Percentiles rank a stretch among this genome's conserved stretches.
These are phyloP conservation scores for Podarcis raffonei DNA, from an alignment of 2,113 vertebrate species.

Conservation along the genomic window DNA sequence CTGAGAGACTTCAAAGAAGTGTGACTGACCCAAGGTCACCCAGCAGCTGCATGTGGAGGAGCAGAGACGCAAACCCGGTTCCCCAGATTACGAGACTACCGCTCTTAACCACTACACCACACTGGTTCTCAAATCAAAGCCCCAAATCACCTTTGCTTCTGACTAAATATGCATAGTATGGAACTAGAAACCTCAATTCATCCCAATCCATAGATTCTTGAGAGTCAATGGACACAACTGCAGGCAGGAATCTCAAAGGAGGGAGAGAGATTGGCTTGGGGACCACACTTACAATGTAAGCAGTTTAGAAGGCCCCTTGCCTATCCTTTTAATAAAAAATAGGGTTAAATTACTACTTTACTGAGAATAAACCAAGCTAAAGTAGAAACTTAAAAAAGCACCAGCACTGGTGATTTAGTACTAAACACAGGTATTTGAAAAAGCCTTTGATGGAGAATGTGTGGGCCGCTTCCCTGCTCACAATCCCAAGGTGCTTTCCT, in stretches of 20 bases:
- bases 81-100: no score
- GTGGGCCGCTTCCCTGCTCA: slow-evolving; percentile 52
- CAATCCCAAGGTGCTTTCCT: slow-evolving; percentile 58
- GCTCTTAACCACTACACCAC: no score
- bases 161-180: background rate
- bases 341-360: background rate
- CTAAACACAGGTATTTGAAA: slow-evolving; percentile 49
- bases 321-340: background rate
- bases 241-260: background rate
- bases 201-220: background rate
- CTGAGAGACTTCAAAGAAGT: no score
- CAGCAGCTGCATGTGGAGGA: no score
- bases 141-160: background rate
- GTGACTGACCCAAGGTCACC: no score
- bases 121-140: background rate
- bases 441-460: slow-evolving; percentile 55
- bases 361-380: background rate
- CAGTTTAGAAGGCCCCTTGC: background rate
- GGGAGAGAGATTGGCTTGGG: background rate
- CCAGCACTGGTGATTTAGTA: background rate
- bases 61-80: no score
- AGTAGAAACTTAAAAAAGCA: background rate
- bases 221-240: background rate
- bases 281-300: no score
- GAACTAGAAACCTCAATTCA: background rate